Conservation (phyloP, 2,888 invertebrate genomes). For the Epinotia brunnichana region DNA sequence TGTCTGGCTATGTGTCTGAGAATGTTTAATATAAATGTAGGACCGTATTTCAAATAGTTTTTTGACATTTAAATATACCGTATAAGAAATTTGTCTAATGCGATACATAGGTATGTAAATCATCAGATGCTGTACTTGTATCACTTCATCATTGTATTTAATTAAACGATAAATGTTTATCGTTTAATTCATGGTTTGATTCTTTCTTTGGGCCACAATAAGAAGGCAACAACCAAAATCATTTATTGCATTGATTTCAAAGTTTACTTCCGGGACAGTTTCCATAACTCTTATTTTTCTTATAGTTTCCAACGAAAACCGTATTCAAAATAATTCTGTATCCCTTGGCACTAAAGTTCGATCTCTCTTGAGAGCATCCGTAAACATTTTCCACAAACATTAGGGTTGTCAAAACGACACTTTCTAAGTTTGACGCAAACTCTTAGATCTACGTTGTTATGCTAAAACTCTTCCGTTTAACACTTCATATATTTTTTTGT, state of each 20-base stretch:
- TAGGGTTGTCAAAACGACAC: constrained; percentile 35
- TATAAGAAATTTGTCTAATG: no score
- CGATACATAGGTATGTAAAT: neutral
- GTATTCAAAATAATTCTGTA: neutral
- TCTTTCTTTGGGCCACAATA: neutral
- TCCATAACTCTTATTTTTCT: constrained; percentile 19
- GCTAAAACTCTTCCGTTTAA: constrained; percentile 8
- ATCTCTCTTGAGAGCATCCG: neutral
- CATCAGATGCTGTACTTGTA: neutral
- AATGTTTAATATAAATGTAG: neutral
- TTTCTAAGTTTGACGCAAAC: constrained; percentile 32
- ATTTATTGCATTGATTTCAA: constrained; percentile 10
- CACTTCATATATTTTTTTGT: no score
- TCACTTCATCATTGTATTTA: neutral
- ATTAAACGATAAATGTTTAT: no score
- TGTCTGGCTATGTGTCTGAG: neutral
- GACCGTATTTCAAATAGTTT: neutral
- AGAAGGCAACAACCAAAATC: neutral
- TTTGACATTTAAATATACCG: no score
- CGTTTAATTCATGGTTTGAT: neutral
- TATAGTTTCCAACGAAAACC: neutral
- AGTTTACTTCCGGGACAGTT: neutral
- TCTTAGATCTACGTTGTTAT: constrained; percentile 28
- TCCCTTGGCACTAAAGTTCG: neutral
- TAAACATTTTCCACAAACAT: constrained; percentile 28